Conservation (phyloP, 2,888 invertebrate species). For the Acleris holmiana region DNA sequence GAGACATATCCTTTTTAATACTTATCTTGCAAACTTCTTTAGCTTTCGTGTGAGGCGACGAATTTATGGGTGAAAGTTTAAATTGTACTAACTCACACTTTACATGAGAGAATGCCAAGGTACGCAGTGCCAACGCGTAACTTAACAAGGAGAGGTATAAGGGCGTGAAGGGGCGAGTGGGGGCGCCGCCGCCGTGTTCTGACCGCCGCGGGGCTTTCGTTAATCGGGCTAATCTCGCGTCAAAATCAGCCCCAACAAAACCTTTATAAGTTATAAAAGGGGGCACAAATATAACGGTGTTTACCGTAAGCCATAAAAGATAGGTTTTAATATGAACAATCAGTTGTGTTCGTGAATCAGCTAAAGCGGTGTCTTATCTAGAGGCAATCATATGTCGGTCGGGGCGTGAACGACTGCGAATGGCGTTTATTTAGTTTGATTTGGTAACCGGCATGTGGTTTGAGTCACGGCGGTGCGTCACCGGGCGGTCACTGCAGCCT, state of each 20-base stretch:
- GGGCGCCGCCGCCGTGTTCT: slow-evolving; percentile 27
- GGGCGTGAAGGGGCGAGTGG: slow-evolving; percentile 29
- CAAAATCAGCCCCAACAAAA: slow-evolving; percentile 47
- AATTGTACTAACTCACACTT: slow-evolving; percentile 28
- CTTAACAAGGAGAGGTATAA: slow-evolving; percentile 30
- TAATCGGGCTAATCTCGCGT: slow-evolving; percentile 48
- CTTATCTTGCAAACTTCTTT: slow-evolving; percentile 1
- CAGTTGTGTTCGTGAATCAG: slow-evolving; percentile 14
- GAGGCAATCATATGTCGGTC: slow-evolving; percentile 8
- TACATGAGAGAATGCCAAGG: slow-evolving; percentile 24
- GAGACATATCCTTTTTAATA: neutral
- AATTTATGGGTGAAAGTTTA: slow-evolving; percentile 30
- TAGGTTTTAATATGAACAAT: neutral
- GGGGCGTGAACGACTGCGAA: slow-evolving; percentile 27
- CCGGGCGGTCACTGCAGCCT: slow-evolving; percentile 22
- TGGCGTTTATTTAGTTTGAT: slow-evolving; percentile 34
- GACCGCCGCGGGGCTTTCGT: slow-evolving; percentile 41
- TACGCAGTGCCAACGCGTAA: slow-evolving; percentile 13
- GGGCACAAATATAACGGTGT: slow-evolving; percentile 39
- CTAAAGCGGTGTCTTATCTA: slow-evolving; percentile 13
- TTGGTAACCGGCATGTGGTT: slow-evolving; percentile 34
- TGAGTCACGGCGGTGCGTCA: slow-evolving; percentile 38
- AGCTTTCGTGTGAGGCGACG: slow-evolving; percentile 23
- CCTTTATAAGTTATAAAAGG: slow-evolving; percentile 45
- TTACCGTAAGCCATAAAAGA: slow-evolving; percentile 35